phyloP scores from a whole-genome alignment of 2,113 vertebrate genomes.

The Trogon melanurus region DNA sequence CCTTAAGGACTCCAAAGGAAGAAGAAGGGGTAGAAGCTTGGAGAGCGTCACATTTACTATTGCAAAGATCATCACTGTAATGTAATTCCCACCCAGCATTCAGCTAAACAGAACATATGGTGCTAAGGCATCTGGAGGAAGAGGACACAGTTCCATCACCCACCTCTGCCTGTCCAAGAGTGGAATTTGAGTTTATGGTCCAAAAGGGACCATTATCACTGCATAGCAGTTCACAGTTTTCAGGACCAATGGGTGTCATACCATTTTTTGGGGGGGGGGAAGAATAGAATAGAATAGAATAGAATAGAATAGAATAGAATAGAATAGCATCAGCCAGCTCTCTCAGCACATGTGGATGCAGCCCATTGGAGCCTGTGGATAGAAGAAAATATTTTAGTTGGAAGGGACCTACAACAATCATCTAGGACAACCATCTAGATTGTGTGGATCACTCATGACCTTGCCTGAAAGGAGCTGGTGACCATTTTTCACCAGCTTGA shows the following conservation, averaged over 20 bases:
- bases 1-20: background rate
- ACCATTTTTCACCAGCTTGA: background rate
- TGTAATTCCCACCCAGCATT: background rate
- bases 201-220: background rate
- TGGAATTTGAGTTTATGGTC: background rate
- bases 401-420: background rate
- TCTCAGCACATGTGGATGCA: no score
- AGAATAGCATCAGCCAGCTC: background rate
- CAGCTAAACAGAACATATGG: background rate
- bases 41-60: background rate
- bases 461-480: background rate
- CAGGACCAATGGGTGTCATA: no score
- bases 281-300: background rate
- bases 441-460: background rate
- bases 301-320: background rate
- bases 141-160: background rate
- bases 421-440: background rate
- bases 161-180: background rate
- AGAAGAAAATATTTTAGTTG: background rate
- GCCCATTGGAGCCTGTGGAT: no score
- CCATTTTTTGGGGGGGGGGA: background rate
- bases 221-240: background rate
- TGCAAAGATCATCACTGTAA: background rate
- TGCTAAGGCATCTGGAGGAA: background rate
- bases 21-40: background rate